phyloP scores from a whole-genome alignment of 2,113 vertebrate genomes.

The Platysteira castanea region DNA sequence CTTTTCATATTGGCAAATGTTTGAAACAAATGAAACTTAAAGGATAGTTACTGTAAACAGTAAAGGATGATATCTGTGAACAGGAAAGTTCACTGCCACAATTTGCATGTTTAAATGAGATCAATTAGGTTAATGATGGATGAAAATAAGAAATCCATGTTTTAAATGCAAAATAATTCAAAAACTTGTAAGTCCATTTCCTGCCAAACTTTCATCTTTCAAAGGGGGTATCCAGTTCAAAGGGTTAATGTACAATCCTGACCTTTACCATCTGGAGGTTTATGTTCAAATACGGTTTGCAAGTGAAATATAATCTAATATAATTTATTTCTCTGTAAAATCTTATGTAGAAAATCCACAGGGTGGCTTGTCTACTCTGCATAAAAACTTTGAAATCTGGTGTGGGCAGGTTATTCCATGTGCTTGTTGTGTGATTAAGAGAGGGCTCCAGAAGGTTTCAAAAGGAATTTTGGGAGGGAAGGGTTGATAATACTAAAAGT shows the following conservation, averaged over 20 bases:
- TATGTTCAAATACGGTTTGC: slow-evolving; percentile 19
- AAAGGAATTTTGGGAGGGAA: not conserved
- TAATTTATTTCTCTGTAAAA: slow-evolving; percentile 14
- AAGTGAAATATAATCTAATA: slow-evolving; percentile 15
- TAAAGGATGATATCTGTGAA: slow-evolving; percentile 2
- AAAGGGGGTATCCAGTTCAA: slow-evolving; percentile 34
- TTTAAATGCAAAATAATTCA: slow-evolving; percentile 67
- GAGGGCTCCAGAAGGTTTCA: not conserved
- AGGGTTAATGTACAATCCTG: slow-evolving; percentile 38
- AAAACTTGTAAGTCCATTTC: slow-evolving; percentile 53
- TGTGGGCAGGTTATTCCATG: not conserved
- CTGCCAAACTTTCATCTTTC: slow-evolving; percentile 60
- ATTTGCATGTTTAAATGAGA: slow-evolving; percentile 65
- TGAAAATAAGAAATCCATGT: slow-evolving; percentile 64
- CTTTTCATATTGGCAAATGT: not conserved
- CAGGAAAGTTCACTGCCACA: slow-evolving; percentile 28
- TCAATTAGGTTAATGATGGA: slow-evolving; percentile 70
- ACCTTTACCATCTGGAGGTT: slow-evolving; percentile 31
- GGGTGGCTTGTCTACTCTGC: not conserved
- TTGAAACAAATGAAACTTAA: slow-evolving; percentile 18
- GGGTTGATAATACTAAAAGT: not conserved
- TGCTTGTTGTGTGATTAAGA: not conserved
- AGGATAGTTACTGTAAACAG: slow-evolving; percentile 1
- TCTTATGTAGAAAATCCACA: not conserved
- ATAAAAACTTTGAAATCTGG: not conserved